A percentile compares a stretch with the other conserved stretches of the same genome.
Evolutionary conservation across 2,113 vertebrate species (phyloP).

Genomic region (Passer montanus): DNA sequence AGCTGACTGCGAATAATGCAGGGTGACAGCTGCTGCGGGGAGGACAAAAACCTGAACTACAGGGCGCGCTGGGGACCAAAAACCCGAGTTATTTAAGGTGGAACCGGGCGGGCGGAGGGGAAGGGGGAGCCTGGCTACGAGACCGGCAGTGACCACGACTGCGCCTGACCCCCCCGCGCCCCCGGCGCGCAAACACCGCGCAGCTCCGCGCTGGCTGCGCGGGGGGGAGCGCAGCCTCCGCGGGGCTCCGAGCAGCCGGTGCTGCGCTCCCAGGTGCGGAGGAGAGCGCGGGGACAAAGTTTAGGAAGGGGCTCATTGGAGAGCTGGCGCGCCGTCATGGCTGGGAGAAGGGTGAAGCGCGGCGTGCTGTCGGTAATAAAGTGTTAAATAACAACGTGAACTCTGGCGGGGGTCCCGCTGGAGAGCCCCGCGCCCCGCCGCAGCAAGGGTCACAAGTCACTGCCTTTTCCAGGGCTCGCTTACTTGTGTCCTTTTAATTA

Average conservation of each 20-base stretch:
- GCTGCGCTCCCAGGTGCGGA: background rate
- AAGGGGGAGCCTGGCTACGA: background rate
- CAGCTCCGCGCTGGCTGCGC: background rate
- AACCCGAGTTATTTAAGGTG: conserved; percentile 91
- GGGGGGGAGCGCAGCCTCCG: background rate
- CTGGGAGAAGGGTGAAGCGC: background rate
- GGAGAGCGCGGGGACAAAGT: background rate
- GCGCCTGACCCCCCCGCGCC: background rate
- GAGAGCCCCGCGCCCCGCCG: background rate
- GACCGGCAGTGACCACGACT: background rate
- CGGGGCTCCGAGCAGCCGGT: background rate
- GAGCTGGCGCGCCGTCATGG: background rate
- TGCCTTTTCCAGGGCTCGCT: background rate
- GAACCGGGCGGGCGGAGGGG: conserved; percentile 69
- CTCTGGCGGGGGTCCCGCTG: background rate
- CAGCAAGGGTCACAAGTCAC: background rate
- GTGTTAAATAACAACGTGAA: background rate
- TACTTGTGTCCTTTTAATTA: conserved; percentile 51
- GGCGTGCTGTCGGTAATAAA: background rate
- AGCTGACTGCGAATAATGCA: conserved; percentile 99
- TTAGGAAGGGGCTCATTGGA: background rate
- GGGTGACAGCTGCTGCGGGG: conserved; percentile 99
- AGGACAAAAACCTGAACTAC: conserved; percentile 98
- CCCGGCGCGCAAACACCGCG: background rate
- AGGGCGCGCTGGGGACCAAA: conserved; percentile 97